Evolutionary conservation across 2,797 vertebrate species (phyloP).

Genomic region (Nasua narica): DNA sequence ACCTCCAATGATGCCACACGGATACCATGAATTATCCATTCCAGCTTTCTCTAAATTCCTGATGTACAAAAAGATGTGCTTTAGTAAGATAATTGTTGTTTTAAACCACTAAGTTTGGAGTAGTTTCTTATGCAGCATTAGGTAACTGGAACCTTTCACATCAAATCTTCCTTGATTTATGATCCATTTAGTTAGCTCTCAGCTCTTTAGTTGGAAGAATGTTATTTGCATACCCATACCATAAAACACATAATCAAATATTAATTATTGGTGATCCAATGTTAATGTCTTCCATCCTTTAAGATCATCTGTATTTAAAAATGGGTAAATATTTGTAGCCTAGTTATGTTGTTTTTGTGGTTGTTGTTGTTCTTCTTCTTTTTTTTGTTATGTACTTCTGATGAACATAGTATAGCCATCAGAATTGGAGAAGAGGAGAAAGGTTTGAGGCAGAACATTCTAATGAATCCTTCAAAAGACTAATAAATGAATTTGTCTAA

Average conservation of each 20-base stretch:
- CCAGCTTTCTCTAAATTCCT: neutral
- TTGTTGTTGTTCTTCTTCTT: too few species aligned
- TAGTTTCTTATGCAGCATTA: neutral
- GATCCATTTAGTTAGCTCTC: neutral
- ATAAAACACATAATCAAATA: conserved; percentile 1
- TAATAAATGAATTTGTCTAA: neutral
- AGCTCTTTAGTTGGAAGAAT: neutral
- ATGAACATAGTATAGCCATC: neutral
- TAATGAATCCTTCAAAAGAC: neutral
- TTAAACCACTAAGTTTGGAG: neutral
- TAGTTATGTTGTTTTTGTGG: too few species aligned
- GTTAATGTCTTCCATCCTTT: neutral
- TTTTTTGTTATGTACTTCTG: neutral
- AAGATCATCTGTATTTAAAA: neutral
- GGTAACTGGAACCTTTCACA: neutral
- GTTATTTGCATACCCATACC: neutral
- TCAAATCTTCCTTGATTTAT: neutral
- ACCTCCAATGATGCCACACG: neutral
- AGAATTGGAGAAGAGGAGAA: neutral
- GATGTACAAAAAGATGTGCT: neutral
- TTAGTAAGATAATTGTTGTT: neutral
- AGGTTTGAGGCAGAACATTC: neutral
- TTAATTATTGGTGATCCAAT: neutral
- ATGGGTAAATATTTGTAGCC: neutral
- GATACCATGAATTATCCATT: neutral